Conservation (phyloP, 2,797 vertebrate species). For the Megalops cyprinoides region DNA sequence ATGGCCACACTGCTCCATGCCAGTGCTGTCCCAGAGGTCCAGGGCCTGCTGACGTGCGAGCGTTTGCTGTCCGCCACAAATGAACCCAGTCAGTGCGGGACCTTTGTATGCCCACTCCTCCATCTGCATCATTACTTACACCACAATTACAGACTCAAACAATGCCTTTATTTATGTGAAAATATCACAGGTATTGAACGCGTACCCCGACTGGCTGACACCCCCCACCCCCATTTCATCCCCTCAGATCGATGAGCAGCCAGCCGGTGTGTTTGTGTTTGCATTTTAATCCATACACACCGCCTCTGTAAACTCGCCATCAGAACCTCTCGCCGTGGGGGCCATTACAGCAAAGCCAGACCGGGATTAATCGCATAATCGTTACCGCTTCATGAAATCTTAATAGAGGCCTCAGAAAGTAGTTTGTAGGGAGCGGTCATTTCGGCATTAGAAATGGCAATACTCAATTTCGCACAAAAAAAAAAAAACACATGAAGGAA, state of each 20-base stretch:
- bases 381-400: slow-evolving; percentile 70
- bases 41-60: background rate
- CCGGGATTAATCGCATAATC: slow-evolving; percentile 66
- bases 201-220: slow-evolving; percentile 41
- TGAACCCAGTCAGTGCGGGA: slow-evolving; percentile 39
- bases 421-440: slow-evolving; percentile 42
- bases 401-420: slow-evolving; percentile 64
- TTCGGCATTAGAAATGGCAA: slow-evolving; percentile 50
- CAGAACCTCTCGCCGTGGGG: slow-evolving; percentile 45
- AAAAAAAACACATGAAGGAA: slow-evolving; percentile 40
- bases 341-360: slow-evolving; percentile 57
- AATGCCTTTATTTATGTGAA: slow-evolving; percentile 67
- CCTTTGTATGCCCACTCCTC: slow-evolving; percentile 39
- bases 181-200: slow-evolving; percentile 65
- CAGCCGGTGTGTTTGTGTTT: slow-evolving; percentile 56
- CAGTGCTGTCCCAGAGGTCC: background rate
- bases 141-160: slow-evolving; percentile 62
- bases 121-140: slow-evolving; percentile 51
- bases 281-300: slow-evolving; percentile 67
- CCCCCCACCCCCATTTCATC: slow-evolving; percentile 53
- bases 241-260: slow-evolving; percentile 61
- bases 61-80: background rate
- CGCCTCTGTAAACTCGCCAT: slow-evolving; percentile 54
- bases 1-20: too few species aligned
- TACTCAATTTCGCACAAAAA: slow-evolving; percentile 56